Percentiles rank a stretch among this genome's conserved stretches.
Conservation (phyloP, 2,797 vertebrate species). For the Chiloscyllium punctatum region DNA sequence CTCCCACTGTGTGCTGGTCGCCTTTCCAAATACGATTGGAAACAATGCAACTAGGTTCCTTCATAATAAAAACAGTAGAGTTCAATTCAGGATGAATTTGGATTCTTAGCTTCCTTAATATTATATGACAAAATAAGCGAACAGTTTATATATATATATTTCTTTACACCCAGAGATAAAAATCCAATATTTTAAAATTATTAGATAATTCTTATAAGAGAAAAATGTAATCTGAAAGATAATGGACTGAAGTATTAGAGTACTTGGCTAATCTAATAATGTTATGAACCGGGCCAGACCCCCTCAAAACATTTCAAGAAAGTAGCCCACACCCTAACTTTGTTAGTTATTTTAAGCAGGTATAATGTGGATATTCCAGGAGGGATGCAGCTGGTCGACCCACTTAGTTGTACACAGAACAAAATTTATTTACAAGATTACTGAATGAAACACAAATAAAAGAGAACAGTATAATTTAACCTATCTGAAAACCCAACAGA, state of each 20-base stretch:
- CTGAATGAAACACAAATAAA: too few relatives aligned
- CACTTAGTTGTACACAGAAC: too few relatives aligned
- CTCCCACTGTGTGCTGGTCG: not conserved
- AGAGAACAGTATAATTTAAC: too few relatives aligned
- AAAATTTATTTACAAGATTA: too few relatives aligned
- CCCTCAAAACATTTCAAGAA: too few relatives aligned
- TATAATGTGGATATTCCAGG: too few relatives aligned
- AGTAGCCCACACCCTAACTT: too few relatives aligned
- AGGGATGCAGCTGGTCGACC: too few relatives aligned
- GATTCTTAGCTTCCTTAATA: not conserved
- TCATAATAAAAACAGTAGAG: not conserved
- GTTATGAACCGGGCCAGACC: too few relatives aligned
- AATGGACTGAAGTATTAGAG: not conserved
- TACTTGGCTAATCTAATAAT: not conserved
- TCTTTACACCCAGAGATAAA: not conserved
- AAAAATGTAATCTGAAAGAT: not conserved
- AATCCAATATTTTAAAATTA: not conserved
- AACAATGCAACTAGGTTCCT: not conserved
- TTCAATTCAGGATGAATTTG: not conserved
- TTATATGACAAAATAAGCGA: not conserved
- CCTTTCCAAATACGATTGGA: not conserved
- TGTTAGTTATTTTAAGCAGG: too few relatives aligned
- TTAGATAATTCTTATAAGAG: not conserved
- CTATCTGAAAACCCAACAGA: too few relatives aligned
- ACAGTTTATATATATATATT: not conserved